A percentile compares a stretch with the other conserved stretches of the same genome.
phyloP scores from a whole-genome alignment of 2,888 invertebrate genomes.

The Norana najaformis region DNA sequence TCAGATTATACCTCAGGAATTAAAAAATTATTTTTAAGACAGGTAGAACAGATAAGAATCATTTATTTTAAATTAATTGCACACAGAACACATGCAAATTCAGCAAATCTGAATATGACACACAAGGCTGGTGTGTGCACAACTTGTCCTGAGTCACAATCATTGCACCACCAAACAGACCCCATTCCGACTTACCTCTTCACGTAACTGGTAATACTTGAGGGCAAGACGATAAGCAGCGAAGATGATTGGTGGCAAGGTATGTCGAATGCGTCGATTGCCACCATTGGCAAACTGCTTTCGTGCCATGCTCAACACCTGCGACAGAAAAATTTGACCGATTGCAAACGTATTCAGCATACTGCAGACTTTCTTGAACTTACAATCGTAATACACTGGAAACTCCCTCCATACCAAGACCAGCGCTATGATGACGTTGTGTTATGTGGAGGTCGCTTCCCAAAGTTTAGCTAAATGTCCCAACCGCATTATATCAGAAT shows the following conservation, averaged over 20 bases:
- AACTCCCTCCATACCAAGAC: too few species aligned
- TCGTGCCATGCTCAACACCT: constrained; percentile 84
- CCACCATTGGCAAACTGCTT: constrained; percentile 91
- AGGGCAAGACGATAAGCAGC: constrained; percentile 82
- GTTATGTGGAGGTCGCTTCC: too few species aligned
- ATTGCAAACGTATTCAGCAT: neutral
- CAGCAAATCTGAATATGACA: neutral
- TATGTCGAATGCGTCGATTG: constrained; percentile 81
- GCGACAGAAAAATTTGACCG: neutral
- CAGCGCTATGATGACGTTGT: too few species aligned
- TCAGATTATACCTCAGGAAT: too few species aligned
- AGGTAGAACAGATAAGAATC: too few species aligned
- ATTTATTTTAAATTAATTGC: too few species aligned
- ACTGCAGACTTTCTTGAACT: neutral
- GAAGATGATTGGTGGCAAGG: constrained; percentile 91
- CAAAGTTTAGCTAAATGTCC: too few species aligned
- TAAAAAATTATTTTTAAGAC: too few species aligned
- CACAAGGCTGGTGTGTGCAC: neutral
- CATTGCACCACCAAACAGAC: neutral
- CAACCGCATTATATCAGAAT: too few species aligned
- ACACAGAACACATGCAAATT: too few species aligned
- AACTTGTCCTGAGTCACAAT: too few species aligned
- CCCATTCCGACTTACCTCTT: constrained; percentile 68
- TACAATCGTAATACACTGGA: too few species aligned
- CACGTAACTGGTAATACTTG: constrained; percentile 76